phyloP scores from a whole-genome alignment of 2,113 vertebrate species.

The Cavia porcellus region DNA sequence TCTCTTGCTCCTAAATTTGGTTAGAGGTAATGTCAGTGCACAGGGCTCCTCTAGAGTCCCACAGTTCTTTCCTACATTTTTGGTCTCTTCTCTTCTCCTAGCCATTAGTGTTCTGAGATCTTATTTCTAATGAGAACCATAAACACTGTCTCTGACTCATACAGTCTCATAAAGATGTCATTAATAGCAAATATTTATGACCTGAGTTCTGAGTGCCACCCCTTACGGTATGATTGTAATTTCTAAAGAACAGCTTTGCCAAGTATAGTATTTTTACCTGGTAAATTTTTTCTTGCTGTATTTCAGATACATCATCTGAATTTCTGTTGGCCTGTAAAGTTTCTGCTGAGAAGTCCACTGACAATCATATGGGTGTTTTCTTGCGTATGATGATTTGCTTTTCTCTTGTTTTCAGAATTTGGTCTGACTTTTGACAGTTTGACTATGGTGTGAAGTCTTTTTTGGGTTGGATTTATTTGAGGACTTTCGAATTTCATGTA shows the following conservation, averaged over 20 bases:
- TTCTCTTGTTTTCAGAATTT: not conserved
- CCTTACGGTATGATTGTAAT: not conserved
- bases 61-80: not conserved
- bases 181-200: constrained; percentile 11
- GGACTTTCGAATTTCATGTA: not conserved
- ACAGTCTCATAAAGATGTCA: not conserved
- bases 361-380: not conserved
- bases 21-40: not conserved
- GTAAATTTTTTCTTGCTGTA: not conserved
- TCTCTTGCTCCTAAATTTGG: not conserved
- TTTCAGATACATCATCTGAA: not conserved
- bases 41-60: not conserved
- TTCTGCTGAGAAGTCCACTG: not conserved
- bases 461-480: not conserved
- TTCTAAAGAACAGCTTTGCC: not conserved
- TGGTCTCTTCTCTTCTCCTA: not conserved
- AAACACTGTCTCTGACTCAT: not conserved
- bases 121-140: constrained; percentile 25
- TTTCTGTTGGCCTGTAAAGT: not conserved
- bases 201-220: not conserved
- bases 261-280: not conserved
- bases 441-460: not conserved
- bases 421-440: not conserved
- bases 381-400: not conserved
- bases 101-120: constrained; percentile 1